phyloP scores from a whole-genome alignment of 2,888 invertebrate genomes.

The Habroteleia sp. region DNA sequence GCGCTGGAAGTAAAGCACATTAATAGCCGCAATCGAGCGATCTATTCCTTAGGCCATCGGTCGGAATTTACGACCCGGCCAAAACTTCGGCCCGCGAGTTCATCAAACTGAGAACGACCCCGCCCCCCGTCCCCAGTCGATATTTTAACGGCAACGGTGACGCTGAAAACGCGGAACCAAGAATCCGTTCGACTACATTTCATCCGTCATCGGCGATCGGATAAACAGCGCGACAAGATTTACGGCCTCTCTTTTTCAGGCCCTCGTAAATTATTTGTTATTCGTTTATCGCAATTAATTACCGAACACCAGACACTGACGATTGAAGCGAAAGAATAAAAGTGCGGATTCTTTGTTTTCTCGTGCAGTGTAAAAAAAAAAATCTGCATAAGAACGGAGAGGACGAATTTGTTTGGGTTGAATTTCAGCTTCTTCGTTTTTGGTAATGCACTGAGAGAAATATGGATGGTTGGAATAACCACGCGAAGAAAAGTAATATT shows the following conservation, averaged over 20 bases:
- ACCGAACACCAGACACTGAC: too few relatives aligned
- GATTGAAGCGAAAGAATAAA: too few relatives aligned
- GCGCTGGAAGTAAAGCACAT: slow-evolving; percentile 16
- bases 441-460: too few relatives aligned
- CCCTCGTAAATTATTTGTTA: slow-evolving; percentile 9
- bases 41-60: slow-evolving; percentile 33
- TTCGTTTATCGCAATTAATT: slow-evolving; percentile 9
- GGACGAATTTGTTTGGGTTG: too few relatives aligned
- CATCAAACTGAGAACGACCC: slow-evolving; percentile 25
- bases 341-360: too few relatives aligned
- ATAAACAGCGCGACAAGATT: slow-evolving; percentile 10
- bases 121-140: slow-evolving; percentile 13
- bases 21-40: slow-evolving; percentile 51
- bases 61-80: slow-evolving; percentile 34
- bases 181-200: slow-evolving; percentile 29
- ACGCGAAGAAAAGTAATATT: too few relatives aligned
- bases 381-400: too few relatives aligned
- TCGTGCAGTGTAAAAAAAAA: too few relatives aligned
- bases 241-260: background rate
- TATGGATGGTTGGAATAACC: too few relatives aligned
- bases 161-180: slow-evolving; percentile 24
- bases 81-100: slow-evolving; percentile 34
- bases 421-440: too few relatives aligned
- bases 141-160: slow-evolving; percentile 22
- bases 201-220: slow-evolving; percentile 27